phyloP scores from a whole-genome alignment of 2,888 invertebrate genomes.

The Phytoseiulus persimilis region DNA sequence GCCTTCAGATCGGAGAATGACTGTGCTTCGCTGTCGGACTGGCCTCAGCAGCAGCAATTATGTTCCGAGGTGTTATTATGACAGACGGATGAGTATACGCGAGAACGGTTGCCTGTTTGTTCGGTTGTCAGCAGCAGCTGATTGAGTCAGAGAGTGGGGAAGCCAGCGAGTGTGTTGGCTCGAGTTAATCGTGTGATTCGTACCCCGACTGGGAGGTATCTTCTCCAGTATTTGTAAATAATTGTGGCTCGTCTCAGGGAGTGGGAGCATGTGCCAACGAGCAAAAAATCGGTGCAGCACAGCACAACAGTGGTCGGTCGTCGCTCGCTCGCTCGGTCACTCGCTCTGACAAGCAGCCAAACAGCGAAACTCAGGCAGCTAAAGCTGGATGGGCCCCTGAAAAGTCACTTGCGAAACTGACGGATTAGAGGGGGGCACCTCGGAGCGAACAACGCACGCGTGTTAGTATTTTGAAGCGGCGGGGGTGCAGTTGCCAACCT shows the following conservation, averaged over 20 bases:
- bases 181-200: neutral
- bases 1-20: neutral
- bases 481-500: neutral
- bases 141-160: neutral
- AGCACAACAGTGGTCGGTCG: neutral
- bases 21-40: neutral
- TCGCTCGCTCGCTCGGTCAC: neutral
- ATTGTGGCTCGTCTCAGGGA: neutral
- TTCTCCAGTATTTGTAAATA: neutral
- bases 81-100: neutral
- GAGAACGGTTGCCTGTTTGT: neutral
- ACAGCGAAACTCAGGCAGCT: neutral
- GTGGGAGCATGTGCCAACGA: neutral
- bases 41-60: neutral
- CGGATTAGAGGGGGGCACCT: conserved; percentile 5
- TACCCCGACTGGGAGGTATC: neutral
- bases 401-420: conserved; percentile 5
- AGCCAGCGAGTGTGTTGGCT: neutral
- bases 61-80: neutral
- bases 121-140: neutral
- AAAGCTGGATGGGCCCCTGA: neutral
- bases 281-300: neutral
- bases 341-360: neutral
- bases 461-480: neutral
- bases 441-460: neutral